Conservation (phyloP, 2,797 vertebrate species). For the Tachyglossus aculeatus region DNA sequence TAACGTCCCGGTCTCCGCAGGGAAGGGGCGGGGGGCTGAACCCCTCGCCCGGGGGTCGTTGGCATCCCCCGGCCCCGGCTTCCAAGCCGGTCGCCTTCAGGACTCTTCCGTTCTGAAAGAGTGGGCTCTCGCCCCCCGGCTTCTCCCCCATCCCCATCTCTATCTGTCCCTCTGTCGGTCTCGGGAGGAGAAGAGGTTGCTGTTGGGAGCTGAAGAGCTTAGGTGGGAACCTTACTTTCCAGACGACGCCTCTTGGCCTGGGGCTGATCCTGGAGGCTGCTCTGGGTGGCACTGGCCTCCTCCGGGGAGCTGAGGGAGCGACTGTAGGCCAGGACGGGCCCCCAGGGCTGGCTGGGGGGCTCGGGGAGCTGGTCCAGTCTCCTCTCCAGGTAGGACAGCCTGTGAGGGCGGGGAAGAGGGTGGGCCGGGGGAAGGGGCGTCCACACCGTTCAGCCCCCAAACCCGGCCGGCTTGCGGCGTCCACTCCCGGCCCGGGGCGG, state of each 20-base stretch:
- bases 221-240: constrained; percentile 54
- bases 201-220: too few relatives aligned
- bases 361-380: constrained; percentile 19
- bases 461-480: neutral
- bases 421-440: too few relatives aligned
- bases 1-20: too few relatives aligned
- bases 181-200: too few relatives aligned
- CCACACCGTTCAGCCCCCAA: neutral
- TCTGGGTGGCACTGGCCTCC: neutral
- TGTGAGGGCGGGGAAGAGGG: constrained; percentile 12
- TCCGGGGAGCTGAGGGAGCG: constrained; percentile 52
- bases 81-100: too few relatives aligned
- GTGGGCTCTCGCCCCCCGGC: too few relatives aligned
- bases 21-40: too few relatives aligned
- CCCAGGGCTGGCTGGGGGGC: constrained; percentile 8
- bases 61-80: too few relatives aligned
- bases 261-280: neutral
- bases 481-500: neutral
- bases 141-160: constrained; percentile 35
- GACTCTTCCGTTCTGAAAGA: too few relatives aligned
- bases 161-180: too few relatives aligned
- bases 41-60: too few relatives aligned
- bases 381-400: constrained; percentile 58
- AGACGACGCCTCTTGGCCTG: constrained; percentile 47
- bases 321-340: constrained; percentile 46